These are phyloP conservation scores for Oncorhynchus clarkii DNA, from an alignment of 2,113 vertebrate species.

Conservation along the genomic window DNA sequence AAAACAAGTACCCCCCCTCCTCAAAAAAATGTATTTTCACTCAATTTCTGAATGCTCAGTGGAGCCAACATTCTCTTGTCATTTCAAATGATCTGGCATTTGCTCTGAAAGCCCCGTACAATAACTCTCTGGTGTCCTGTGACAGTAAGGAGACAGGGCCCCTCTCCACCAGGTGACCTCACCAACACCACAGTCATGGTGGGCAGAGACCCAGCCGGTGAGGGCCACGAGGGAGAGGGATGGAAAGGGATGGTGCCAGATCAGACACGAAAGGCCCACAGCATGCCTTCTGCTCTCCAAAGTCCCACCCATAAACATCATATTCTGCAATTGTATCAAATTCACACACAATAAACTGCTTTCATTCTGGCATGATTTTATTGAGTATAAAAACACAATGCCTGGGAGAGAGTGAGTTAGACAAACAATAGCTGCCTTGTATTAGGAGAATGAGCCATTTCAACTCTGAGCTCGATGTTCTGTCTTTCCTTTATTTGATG, in stretches of 20 bases:
- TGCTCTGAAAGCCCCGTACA: slow-evolving; percentile 15
- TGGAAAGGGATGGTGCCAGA: not conserved
- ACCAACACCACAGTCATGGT: not conserved
- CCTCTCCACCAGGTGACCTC: slow-evolving; percentile 28
- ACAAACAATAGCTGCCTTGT: slow-evolving; percentile 71
- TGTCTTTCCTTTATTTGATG: slow-evolving; percentile 63
- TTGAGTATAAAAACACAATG: slow-evolving; percentile 39
- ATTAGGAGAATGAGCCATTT: slow-evolving; percentile 44
- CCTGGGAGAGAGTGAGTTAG: slow-evolving; percentile 39
- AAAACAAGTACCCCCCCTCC: too few species aligned
- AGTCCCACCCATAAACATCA: not conserved
- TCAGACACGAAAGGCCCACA: slow-evolving; percentile 26
- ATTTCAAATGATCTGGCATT: not conserved
- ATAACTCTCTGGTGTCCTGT: not conserved
- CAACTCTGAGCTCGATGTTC: slow-evolving; percentile 31
- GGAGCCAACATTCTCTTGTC: not conserved
- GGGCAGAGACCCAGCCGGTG: not conserved
- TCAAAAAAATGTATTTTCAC: not conserved
- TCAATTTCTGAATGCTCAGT: not conserved
- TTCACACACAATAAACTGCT: slow-evolving; percentile 12
- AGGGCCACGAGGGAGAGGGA: not conserved
- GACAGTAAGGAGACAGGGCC: not conserved
- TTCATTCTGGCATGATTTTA: slow-evolving; percentile 35
- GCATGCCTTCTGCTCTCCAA: not conserved
- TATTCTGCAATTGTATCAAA: not conserved